Evolutionary conservation across 2,113 vertebrate genomes (phyloP).

Genomic region (Dinomys branickii): DNA sequence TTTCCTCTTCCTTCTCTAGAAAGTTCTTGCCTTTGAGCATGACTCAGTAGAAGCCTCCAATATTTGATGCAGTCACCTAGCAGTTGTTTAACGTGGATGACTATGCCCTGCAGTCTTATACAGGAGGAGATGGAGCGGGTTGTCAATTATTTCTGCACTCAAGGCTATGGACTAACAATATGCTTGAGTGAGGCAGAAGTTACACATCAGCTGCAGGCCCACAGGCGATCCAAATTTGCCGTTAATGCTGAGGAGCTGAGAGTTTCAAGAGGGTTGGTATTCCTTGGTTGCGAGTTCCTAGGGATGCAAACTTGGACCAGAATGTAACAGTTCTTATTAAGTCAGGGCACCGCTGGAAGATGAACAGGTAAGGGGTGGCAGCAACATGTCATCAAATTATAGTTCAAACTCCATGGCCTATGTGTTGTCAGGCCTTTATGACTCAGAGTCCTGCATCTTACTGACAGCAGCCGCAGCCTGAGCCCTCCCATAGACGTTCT

Average conservation of each 20-base stretch:
- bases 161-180: conserved; percentile 76
- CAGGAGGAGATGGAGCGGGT: conserved; percentile 60
- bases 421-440: conserved; percentile 29
- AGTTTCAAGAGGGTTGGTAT: conserved; percentile 50
- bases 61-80: conserved; percentile 71
- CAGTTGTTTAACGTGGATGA: conserved; percentile 59
- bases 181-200: conserved; percentile 59
- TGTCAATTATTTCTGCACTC: conserved; percentile 81
- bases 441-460: not conserved
- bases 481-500: not conserved
- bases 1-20: conserved; percentile 65
- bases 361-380: conserved; percentile 54
- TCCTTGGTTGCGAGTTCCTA: conserved; percentile 57
- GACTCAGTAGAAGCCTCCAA: conserved; percentile 60
- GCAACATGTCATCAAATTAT: conserved; percentile 44
- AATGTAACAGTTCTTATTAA: conserved; percentile 57
- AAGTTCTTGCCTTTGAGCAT: conserved; percentile 70
- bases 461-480: not conserved
- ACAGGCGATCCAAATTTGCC: conserved; percentile 61
- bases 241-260: conserved; percentile 54
- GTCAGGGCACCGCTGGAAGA: conserved; percentile 45
- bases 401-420: conserved; percentile 50
- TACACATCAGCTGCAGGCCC: conserved; percentile 58
- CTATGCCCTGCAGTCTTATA: conserved; percentile 61
- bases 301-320: conserved; percentile 54